Evolutionary conservation across 2,888 invertebrate species (phyloP), one percentile per base, ranked within the genome.

Genomic region (Cheilosia vulpina): DNA sequence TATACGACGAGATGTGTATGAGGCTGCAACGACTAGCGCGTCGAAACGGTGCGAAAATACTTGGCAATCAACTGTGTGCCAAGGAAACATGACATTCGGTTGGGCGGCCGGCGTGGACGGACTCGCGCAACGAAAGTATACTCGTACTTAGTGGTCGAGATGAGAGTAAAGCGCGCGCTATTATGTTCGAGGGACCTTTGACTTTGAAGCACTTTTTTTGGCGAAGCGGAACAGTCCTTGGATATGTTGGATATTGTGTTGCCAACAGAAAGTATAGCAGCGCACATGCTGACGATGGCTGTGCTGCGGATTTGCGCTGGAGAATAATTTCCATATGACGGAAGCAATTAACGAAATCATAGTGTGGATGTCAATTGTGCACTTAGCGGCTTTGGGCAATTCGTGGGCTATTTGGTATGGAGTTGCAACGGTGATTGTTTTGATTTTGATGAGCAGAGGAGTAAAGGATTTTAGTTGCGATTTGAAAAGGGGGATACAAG

Each of bases 321-420:
- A 71, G 77, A 85, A 76, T 77, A 60, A 80, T 80, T 85, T 85
- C 41, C 65, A 77, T 41, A 81, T 85, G 85, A 81, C 81, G 85
- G 85, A 85, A 85, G 81, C 81, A 85, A 85, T 85, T 85, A 77
- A 81, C 52, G 43, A 45, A 57, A 65, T 63, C 71, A 55, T 76
- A 81, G 80, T 68, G 71, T 77, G 76, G 71, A 77, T 81, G 81
- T 77, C 71, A 81, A 81, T 68, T 85, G 85, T 41, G 68, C 72
- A 81, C 76, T 72, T 38, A 4, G 38, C 4, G 38, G 13, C 38
- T 38, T 60, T 13, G 19, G 71, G 63, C 76, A 19, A 55, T 71
- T 84, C 69, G 75, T 84, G 84, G 73, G 47, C 45, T 65, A 53
- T 63, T 83, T 84, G 38, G 15, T 17, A n/a, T n/a, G 7, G 45